phyloP scores from a whole-genome alignment of 2,797 vertebrate species.

The Microctenopoma steveboyesi region DNA sequence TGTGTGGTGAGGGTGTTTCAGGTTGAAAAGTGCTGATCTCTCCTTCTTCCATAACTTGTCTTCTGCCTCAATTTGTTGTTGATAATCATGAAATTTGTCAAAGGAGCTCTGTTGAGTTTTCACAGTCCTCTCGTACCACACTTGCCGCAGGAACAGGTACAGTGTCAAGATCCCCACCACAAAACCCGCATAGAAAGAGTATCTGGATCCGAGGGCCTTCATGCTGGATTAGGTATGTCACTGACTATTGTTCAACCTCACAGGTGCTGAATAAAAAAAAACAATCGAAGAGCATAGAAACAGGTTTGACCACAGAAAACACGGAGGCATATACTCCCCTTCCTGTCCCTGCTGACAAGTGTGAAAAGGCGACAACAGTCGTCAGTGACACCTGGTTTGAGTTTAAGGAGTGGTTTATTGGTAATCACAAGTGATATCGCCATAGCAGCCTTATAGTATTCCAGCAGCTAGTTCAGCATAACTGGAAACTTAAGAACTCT shows the following conservation, averaged over 20 bases:
- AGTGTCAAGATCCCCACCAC: slow-evolving; percentile 79
- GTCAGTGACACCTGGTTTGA: background rate
- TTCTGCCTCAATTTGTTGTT: slow-evolving; percentile 49
- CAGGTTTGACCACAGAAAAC: background rate
- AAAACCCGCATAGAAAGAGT: slow-evolving; percentile 83
- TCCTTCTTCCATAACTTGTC: slow-evolving; percentile 81
- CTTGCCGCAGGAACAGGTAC: slow-evolving; percentile 79
- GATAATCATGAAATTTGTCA: background rate
- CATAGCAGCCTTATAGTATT: slow-evolving; percentile 31
- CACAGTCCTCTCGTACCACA: slow-evolving; percentile 62
- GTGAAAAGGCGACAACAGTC: background rate
- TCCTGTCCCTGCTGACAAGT: no score
- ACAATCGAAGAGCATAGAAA: background rate
- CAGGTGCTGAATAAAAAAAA: slow-evolving; percentile 26
- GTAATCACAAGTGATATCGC: slow-evolving; percentile 44
- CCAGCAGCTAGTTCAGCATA: background rate
- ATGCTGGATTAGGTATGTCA: slow-evolving; percentile 63
- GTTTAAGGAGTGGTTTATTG: slow-evolving; percentile 64
- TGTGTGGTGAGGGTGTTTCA: slow-evolving; percentile 81
- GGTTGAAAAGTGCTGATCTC: slow-evolving; percentile 82
- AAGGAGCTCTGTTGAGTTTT: background rate
- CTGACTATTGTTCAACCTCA: slow-evolving; percentile 43
- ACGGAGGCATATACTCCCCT: background rate
- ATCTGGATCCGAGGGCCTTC: slow-evolving; percentile 73
- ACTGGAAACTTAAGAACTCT: background rate